These are phyloP conservation scores for Trachops cirrhosus DNA, from an alignment of 2,797 vertebrate genomes.

Conservation along the genomic window DNA sequence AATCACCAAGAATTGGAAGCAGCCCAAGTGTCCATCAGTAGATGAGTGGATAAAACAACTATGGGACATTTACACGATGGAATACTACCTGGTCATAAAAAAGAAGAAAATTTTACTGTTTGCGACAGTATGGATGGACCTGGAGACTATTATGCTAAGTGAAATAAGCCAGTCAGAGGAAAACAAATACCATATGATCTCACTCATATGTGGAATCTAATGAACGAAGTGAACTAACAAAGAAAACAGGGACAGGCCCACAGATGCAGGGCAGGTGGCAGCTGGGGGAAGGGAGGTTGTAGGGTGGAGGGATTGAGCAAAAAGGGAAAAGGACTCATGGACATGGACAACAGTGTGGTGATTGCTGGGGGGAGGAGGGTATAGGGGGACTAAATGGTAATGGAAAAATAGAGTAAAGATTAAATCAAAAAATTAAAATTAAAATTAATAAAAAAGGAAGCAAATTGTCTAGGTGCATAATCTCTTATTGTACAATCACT, in stretches of 20 bases:
- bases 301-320: neutral
- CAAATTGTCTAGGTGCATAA: neutral
- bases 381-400: neutral
- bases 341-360: neutral
- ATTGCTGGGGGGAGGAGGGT: neutral
- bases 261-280: neutral
- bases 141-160: neutral
- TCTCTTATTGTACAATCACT: neutral
- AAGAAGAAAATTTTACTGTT: neutral
- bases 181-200: neutral
- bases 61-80: neutral
- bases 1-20: neutral
- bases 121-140: neutral
- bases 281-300: neutral
- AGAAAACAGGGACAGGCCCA: too few relatives aligned
- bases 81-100: neutral
- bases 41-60: neutral
- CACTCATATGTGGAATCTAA: neutral
- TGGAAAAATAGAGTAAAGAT: neutral
- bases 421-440: neutral
- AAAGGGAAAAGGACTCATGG: neutral
- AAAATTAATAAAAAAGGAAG: neutral
- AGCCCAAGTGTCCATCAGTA: neutral
- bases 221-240: neutral
- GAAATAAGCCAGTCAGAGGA: neutral